Evolutionary conservation across 1,140 invertebrate genomes (phyloP), one percentile per base, ranked within the genome.

Genomic region (Macrocentrus cingulum): DNA sequence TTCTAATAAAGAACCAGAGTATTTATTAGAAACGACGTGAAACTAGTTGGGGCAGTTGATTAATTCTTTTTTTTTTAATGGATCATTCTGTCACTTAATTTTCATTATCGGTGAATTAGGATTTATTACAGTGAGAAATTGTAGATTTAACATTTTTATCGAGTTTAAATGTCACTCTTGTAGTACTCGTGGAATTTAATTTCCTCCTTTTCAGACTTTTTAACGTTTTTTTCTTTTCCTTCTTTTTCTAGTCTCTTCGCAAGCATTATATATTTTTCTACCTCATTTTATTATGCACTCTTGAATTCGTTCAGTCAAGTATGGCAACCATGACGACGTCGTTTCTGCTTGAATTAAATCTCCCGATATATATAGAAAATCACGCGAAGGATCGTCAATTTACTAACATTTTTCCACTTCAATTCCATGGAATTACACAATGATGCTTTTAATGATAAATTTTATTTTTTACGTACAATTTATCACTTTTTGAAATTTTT

Each of bases 291-390:
- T 42, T 39, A 23, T 29, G 34, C 37, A 7, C 20, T 39, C 36
- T 42, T 42, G 18, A n/a, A 53, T 51, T 16, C 51, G 8, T 53
- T 42, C 15, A 20, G 20, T 16, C 20, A 36, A 53, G 51, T 42
- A 8, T 2, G 20, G 48, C 48, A 18, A n/a, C n/a, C n/a, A n/a
- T n/a, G n/a, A n/a, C n/a, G 37, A 25, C 25, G 36, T 41, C 19
- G 51, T 42, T 29, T 15, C 16, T 29, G 51, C 51, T 53, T 53
- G 42, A 53, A 53, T 53, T 53, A 42, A 53, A 53, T 42, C 32
- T 37, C 22, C n/a, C 32, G 15, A 18, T 49, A 49, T 22, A 16
- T n/a, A 29, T 29, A 29, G 25, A 29, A 29, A 29, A 29, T 29
- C 25, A 29, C n/a, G 29, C 25, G 13, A 36, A 32, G 32, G 20